Evolutionary conservation across 2,113 vertebrate species (phyloP), one percentile per base, ranked within the genome.

Genomic region (Ailuropoda melanoleuca): DNA sequence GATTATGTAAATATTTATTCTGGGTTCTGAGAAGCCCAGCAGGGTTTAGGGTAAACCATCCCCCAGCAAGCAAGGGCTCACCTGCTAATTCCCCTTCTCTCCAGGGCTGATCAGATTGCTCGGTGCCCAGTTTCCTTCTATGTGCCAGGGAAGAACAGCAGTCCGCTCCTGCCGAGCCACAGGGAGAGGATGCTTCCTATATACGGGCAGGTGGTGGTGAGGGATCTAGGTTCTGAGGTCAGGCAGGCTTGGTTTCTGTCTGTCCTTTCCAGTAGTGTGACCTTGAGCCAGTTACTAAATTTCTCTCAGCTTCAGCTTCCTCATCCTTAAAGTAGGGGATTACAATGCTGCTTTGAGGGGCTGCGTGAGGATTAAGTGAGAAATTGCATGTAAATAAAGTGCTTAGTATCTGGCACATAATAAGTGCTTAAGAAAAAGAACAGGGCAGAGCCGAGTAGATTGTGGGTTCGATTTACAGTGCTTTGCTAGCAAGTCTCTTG

Each of bases 1-100:
- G 50, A 96, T 97, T 93, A 96, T 93, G 88, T 95, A 97, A 97
- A 95, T 97, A 93, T 97, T 94, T 88, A 83, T 53, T 84, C 72
- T 46, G 43, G 18, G 82, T 97, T 97, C 97, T 93, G 85, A 92
- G 64, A 96, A 97, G 88, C 81, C 75, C 78, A 85, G 72, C 31
- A 60, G 37, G 53, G 74, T 81, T 96, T 93, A 90, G 77, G 68
- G 75, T 74, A 95, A 97, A 68, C 90, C 70, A 58, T 84, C 88
- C 80, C 74, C 60, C 66, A 95, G 93, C 95, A 96, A 97, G 95
- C 93, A 95, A 97, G 66, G 72, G 94, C 95, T 97, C 4, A 43
- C 75, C 77, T 88, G 46, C 60, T 88, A 86, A 92, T 81, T 97
- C 90, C 55, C 31, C 43, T 95, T 90, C 74, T 91, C 55, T 85